Conservation (phyloP, 2,797 vertebrate genomes). For the Notoglanidium macrostoma region DNA sequence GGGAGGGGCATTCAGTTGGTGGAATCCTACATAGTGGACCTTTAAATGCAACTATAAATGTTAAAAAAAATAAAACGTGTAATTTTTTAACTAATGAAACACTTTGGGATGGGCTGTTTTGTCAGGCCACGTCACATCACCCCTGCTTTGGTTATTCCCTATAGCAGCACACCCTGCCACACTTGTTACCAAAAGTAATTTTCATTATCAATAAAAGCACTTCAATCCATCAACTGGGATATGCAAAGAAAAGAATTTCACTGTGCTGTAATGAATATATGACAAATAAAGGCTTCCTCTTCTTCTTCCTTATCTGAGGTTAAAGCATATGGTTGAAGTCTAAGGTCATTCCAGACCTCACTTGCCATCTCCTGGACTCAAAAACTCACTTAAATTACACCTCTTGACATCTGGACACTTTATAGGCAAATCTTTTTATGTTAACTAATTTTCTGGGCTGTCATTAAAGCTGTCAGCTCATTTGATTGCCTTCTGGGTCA, state of each 20-base stretch:
- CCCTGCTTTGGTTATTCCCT: background rate
- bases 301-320: background rate
- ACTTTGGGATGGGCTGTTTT: background rate
- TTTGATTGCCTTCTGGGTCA: slow-evolving; percentile 70
- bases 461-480: slow-evolving; percentile 68
- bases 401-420: slow-evolving; percentile 63
- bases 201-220: background rate
- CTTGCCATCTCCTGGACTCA: slow-evolving; percentile 8
- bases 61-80: background rate
- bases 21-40: too few species aligned
- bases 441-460: slow-evolving; percentile 66
- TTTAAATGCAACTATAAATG: background rate
- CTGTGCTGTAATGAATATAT: too few species aligned
- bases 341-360: slow-evolving; percentile 39
- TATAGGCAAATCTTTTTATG: slow-evolving; percentile 69
- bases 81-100: background rate
- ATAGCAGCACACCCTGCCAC: background rate
- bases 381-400: slow-evolving; percentile 34
- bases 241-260: too few species aligned
- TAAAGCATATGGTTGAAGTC: slow-evolving; percentile 10
- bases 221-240: background rate
- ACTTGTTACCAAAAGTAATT: background rate
- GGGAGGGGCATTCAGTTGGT: too few species aligned
- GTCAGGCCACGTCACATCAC: background rate
- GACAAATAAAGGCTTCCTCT: too few species aligned